Base-by-base conservation (phyloP, 2,888 invertebrate species). In the Drosophila tripunctata region DNA sequence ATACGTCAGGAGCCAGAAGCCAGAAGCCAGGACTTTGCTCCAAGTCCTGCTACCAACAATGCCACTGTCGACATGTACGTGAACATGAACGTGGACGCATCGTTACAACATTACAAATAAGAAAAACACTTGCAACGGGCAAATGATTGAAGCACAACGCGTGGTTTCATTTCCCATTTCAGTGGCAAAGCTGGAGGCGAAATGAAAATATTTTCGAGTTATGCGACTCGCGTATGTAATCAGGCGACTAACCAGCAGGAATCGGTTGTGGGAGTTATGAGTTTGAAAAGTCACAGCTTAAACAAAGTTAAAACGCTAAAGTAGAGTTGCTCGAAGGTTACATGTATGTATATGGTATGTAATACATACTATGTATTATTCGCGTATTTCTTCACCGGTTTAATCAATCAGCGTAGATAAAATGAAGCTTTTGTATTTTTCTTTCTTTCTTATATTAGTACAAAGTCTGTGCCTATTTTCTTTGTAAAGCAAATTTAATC, bases 111-210 rank as follows among this genome's bases (percentile, higher is more conserved):
- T 30, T 50, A 41, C 52, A 57, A 71, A 41, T 54, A 38, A 12
- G 12, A 68, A 43, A 51, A 43, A 51, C 21, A 45, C 66, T 65
- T 41, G 71, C 71, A 75, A 24, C 65, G 38, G 45, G 27, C 65
- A 52, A 17, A 70, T 75, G 71, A 71, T 64, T 70, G 71, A 75
- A 71, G 65, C 36, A 54, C 65, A 58, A 50, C 54, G 57, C 76
- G 54, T 71, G 71, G 50, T 54, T 71, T 51, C 57, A 70, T 54
- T 75, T 38, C 41, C 50, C 70, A 60, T 54, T 74, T 36, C 31
- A 41, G 12, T 8, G 21, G n/a, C 27, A 1, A 5, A 51, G 38
- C 38, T 47, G 21, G 33, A 14, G 41, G 41, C 22, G 41, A 10
- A 8, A 27, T 15, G 15, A 5, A 15, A n/a, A 7, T 6, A 24